phyloP scores from a whole-genome alignment of 2,797 vertebrate species.

The Capromys pilorides region DNA sequence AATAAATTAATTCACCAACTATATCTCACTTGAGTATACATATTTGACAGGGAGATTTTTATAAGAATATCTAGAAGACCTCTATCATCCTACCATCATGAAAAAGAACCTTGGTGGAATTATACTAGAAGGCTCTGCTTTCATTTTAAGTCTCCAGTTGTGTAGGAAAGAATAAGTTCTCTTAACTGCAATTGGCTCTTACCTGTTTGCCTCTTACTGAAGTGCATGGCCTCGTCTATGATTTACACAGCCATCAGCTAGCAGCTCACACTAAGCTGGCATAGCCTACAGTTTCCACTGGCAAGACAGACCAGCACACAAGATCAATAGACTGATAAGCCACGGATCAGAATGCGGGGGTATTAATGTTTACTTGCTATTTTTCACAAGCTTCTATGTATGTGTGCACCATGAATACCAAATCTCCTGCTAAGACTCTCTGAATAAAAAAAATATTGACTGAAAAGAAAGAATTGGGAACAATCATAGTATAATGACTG shows the following conservation, averaged over 20 bases:
- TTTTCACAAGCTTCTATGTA: conserved; percentile 60
- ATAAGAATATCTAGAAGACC: conserved; percentile 69
- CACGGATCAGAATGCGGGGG: conserved; percentile 43
- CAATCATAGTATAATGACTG: not conserved
- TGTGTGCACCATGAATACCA: conserved; percentile 23
- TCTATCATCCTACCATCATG: conserved; percentile 52
- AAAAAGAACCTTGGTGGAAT: conserved; percentile 77
- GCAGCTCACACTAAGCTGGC: conserved; percentile 54
- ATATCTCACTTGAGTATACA: conserved; percentile 73
- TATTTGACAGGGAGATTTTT: conserved; percentile 79
- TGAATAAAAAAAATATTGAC: conserved; percentile 55
- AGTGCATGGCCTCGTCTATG: conserved; percentile 60
- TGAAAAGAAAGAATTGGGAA: conserved; percentile 3
- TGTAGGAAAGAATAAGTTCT: conserved; percentile 67
- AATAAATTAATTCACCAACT: conserved; percentile 77
- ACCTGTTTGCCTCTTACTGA: conserved; percentile 71
- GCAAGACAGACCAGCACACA: conserved; percentile 66
- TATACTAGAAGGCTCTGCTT: conserved; percentile 77
- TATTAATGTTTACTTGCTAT: conserved; percentile 62
- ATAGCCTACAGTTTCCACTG: conserved; percentile 42
- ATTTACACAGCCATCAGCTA: conserved; percentile 55
- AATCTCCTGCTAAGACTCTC: conserved; percentile 40
- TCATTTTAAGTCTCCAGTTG: conserved; percentile 75
- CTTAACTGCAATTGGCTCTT: conserved; percentile 71
- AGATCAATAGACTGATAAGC: conserved; percentile 59